phyloP scores from a whole-genome alignment of 23 tunicate species.

The Aplidium turbinatum region DNA sequence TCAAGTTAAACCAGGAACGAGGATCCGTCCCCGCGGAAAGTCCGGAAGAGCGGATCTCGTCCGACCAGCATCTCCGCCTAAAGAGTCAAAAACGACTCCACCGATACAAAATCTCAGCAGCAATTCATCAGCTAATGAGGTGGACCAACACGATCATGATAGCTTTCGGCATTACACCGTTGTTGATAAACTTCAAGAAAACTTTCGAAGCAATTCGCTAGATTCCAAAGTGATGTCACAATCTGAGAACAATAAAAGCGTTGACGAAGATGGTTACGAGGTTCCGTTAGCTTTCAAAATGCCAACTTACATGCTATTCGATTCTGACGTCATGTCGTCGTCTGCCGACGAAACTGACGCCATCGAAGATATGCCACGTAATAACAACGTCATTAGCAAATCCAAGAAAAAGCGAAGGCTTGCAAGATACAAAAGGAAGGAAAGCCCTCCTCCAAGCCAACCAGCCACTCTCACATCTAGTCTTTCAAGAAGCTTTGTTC shows the following conservation, averaged over 20 bases:
- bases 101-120: background rate
- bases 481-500: background rate
- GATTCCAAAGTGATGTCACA: background rate
- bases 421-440: background rate
- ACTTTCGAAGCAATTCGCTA: background rate
- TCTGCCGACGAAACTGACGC: no score
- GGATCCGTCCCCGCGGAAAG: background rate
- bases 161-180: no score
- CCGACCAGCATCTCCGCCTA: background rate
- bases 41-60: slow-evolving; percentile 6
- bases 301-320: slow-evolving; percentile 19
- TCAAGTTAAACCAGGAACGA: background rate
- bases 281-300: background rate
- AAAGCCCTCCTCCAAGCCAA: background rate
- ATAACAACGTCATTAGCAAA: background rate
- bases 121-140: no score
- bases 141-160: no score
- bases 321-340: background rate
- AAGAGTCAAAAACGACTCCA: background rate
- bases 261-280: slow-evolving; percentile 30
- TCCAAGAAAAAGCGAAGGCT: background rate
- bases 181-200: no score
- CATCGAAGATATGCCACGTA: no score
- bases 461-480: background rate
- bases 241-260: background rate